Percentiles rank a stretch among this genome's conserved stretches.
Conservation (phyloP, 2,113 vertebrate species). For the Ochotona curzoniae region DNA sequence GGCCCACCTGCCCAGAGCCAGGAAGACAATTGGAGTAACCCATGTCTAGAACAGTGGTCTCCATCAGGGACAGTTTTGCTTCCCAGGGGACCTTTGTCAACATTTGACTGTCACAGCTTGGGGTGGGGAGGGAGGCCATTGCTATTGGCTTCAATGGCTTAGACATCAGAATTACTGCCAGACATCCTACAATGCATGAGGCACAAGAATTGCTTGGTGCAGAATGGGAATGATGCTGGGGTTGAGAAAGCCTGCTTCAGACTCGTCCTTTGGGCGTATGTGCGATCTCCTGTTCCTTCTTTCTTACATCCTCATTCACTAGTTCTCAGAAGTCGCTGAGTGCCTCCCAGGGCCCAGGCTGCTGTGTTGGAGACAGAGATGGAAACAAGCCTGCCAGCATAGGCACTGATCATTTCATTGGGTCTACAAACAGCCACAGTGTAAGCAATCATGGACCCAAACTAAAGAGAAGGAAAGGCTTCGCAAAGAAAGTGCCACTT, state of each 20-base stretch:
- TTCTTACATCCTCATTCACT: background rate
- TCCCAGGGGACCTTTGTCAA: background rate
- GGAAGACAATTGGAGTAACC: background rate
- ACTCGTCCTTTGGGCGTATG: background rate
- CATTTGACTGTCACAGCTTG: background rate
- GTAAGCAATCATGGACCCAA: background rate
- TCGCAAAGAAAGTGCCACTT: background rate
- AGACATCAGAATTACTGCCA: background rate
- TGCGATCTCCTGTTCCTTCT: background rate
- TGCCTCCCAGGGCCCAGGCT: background rate
- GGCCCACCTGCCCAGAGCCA: background rate
- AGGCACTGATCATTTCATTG: background rate
- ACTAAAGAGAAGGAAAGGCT: background rate
- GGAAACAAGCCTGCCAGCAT: background rate
- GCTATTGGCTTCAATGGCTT: background rate
- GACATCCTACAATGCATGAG: background rate
- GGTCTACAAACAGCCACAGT: background rate
- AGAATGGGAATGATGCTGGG: background rate
- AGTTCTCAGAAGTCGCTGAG: background rate
- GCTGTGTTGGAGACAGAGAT: background rate
- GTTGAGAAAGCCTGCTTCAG: background rate
- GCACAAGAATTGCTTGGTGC: background rate
- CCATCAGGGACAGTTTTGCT: background rate
- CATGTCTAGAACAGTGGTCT: background rate
- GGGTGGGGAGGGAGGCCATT: background rate